Conservation (phyloP, 2,797 vertebrate genomes). For the Dendrocincla tyrannina region DNA sequence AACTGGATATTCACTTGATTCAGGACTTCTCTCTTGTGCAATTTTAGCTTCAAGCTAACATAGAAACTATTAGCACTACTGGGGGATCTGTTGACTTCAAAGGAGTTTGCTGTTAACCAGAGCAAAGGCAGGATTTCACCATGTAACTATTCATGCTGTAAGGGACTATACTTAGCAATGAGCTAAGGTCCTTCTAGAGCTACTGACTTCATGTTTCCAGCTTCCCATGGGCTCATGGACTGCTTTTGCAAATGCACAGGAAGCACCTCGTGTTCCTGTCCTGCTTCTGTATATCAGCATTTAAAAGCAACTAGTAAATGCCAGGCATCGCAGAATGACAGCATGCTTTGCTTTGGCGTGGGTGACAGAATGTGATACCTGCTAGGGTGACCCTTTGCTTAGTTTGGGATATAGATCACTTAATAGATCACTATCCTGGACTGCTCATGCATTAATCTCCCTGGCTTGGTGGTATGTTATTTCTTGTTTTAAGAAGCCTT, state of each 20-base stretch:
- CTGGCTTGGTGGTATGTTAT: neutral
- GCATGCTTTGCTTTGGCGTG: neutral
- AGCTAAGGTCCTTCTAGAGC: constrained; percentile 54
- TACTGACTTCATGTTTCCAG: constrained; percentile 18
- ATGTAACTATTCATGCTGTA: neutral
- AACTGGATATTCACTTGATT: neutral
- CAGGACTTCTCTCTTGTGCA: neutral
- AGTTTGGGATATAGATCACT: neutral
- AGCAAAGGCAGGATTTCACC: constrained; percentile 1
- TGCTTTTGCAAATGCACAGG: neutral
- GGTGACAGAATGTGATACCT: neutral
- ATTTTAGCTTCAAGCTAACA: neutral
- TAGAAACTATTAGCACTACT: neutral
- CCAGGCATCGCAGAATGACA: neutral
- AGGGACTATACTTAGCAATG: constrained; percentile 65
- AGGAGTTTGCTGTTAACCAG: neutral
- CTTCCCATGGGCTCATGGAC: neutral
- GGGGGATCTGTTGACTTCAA: neutral
- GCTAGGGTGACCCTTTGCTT: neutral
- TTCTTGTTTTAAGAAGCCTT: neutral
- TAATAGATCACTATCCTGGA: neutral
- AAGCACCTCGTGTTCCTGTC: constrained; percentile 62
- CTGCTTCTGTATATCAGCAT: neutral
- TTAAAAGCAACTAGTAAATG: constrained; percentile 26
- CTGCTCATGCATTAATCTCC: neutral